Conservation (phyloP, 2,797 vertebrate species). For the Platalea minor region DNA sequence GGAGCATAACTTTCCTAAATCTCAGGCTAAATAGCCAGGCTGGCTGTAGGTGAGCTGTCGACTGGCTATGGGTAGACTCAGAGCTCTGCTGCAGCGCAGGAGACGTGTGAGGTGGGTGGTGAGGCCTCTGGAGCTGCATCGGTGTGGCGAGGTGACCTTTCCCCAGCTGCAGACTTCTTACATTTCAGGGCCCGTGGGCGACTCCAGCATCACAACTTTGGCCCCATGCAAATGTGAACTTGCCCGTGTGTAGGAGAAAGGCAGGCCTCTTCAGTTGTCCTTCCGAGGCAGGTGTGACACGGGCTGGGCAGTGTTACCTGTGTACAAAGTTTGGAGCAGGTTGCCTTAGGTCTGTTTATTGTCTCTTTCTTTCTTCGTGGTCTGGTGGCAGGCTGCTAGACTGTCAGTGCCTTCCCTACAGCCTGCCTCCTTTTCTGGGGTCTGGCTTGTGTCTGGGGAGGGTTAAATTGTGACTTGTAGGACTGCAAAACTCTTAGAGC, state of each 20-base stretch:
- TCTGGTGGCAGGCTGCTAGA: not conserved
- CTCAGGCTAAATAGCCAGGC: not conserved
- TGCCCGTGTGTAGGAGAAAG: not conserved
- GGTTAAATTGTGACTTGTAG: not conserved
- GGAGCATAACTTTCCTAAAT: not conserved
- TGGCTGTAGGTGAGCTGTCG: not conserved
- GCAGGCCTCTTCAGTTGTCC: not conserved
- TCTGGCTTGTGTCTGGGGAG: not conserved
- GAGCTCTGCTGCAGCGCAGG: not conserved
- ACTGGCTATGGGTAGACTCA: not conserved
- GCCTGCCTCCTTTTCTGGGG: not conserved
- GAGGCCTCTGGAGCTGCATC: not conserved
- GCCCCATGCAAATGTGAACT: not conserved
- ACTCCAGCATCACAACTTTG: not conserved
- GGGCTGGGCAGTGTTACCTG: not conserved
- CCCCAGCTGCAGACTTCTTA: not conserved
- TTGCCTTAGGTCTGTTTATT: not conserved
- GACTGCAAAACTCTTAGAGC: not conserved
- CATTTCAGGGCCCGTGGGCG: not conserved
- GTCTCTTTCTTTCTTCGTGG: not conserved
- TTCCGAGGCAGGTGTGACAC: not conserved
- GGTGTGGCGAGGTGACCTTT: not conserved
- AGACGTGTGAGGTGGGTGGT: not conserved
- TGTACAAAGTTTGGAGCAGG: not conserved
- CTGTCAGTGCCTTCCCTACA: not conserved